These are phyloP conservation scores for Zaprionus obscuricornis DNA, from an alignment of 2,888 invertebrate species.

Conservation along the genomic window DNA sequence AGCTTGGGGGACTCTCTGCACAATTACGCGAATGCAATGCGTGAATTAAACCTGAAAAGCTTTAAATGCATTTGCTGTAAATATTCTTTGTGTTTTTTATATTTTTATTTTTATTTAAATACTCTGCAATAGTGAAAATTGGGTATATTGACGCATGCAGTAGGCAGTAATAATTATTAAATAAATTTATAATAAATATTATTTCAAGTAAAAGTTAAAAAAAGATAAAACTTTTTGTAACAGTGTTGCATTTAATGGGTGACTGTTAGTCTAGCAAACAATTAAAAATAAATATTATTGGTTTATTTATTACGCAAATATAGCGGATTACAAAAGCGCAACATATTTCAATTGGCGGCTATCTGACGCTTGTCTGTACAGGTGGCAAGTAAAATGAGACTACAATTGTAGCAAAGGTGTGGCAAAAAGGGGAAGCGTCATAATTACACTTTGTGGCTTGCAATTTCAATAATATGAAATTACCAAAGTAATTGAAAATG, in stretches of 20 bases:
- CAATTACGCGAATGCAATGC: conserved; percentile 26
- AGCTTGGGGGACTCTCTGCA: background rate
- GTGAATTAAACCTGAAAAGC: conserved; percentile 53
- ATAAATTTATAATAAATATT: too few relatives aligned
- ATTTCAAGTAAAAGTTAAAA: too few relatives aligned
- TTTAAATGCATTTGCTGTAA: conserved; percentile 49
- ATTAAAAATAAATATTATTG: too few relatives aligned
- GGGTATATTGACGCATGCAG: too few relatives aligned
- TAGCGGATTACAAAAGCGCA: conserved; percentile 75
- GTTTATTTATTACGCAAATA: conserved; percentile 72
- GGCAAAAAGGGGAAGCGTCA: conserved; percentile 39
- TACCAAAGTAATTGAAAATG: conserved; percentile 78
- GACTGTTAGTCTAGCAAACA: too few relatives aligned
- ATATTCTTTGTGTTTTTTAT: conserved; percentile 11
- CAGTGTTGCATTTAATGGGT: conserved; percentile 13
- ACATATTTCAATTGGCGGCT: conserved; percentile 65
- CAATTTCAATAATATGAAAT: conserved; percentile 79
- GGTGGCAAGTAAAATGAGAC: background rate
- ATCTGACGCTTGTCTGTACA: conserved; percentile 10
- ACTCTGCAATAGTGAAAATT: too few relatives aligned
- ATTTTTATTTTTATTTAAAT: conserved; percentile 4
- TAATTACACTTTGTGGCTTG: conserved; percentile 77
- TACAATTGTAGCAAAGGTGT: conserved; percentile 6
- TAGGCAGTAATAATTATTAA: too few relatives aligned
- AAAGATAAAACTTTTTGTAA: too few relatives aligned